phyloP scores from a whole-genome alignment of 2,888 invertebrate species.

The Neoitamus cyanurus region DNA sequence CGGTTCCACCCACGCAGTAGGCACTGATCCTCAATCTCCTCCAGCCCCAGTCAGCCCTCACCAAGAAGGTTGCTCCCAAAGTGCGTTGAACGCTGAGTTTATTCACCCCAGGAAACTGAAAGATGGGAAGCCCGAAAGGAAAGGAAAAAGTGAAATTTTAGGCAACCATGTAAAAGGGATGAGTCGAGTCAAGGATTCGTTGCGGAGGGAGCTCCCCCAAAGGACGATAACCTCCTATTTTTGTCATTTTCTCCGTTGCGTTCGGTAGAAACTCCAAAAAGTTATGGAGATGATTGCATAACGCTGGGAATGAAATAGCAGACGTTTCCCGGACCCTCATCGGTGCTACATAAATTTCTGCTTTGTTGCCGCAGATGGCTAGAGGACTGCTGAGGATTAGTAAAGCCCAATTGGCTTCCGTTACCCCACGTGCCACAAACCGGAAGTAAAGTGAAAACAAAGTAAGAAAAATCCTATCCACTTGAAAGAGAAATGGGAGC shows the following conservation, averaged over 20 bases:
- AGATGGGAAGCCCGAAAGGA: neutral
- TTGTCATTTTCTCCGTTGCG: neutral
- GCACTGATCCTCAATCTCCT: neutral
- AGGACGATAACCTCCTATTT: neutral
- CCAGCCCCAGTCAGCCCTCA: neutral
- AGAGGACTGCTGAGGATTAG: neutral
- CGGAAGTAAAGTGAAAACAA: conserved; percentile 22
- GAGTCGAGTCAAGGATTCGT: neutral
- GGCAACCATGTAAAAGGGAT: neutral
- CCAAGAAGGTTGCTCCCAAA: neutral
- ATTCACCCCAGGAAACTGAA: neutral
- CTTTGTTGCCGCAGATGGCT: neutral
- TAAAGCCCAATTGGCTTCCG: conserved; percentile 11
- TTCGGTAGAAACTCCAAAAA: neutral
- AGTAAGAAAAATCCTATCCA: conserved; percentile 3
- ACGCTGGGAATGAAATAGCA: neutral
- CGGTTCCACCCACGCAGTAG: neutral
- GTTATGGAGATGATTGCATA: neutral
- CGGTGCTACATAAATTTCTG: neutral
- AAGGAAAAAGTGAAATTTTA: neutral
- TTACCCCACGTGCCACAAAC: neutral
- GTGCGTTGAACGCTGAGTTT: neutral
- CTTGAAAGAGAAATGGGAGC: neutral
- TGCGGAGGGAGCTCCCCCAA: neutral
- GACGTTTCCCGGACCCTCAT: neutral